Conservation (phyloP, 92 coral and sea anemone genomes). For the Palythoa grandiflora region DNA sequence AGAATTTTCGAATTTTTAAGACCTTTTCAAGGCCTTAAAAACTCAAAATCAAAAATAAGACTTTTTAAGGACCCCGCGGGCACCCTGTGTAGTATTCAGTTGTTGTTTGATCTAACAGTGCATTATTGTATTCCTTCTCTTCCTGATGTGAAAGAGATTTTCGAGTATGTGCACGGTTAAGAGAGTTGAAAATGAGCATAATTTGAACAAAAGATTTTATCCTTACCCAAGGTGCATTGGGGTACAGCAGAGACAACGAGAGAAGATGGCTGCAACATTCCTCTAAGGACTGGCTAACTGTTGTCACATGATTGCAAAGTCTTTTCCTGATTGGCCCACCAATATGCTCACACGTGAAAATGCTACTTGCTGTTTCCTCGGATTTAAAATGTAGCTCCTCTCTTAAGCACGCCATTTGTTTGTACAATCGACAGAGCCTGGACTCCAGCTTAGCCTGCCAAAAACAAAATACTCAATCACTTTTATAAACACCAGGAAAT, state of each 20-base stretch:
- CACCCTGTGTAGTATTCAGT: too few species aligned
- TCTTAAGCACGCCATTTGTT: constrained; percentile 70
- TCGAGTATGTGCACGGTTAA: too few species aligned
- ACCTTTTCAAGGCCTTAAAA: too few species aligned
- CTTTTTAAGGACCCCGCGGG: too few species aligned
- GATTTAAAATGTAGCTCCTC: constrained; percentile 43
- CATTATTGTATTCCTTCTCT: too few species aligned
- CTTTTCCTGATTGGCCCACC: constrained; percentile 82
- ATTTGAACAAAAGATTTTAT: background rate
- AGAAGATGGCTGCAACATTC: constrained; percentile 81
- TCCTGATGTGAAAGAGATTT: too few species aligned
- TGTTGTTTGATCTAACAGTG: too few species aligned
- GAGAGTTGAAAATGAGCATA: too few species aligned
- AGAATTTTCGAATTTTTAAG: too few species aligned
- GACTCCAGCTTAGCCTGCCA: constrained; percentile 83
- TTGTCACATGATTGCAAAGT: constrained; percentile 66
- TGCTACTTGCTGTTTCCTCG: constrained; percentile 1
- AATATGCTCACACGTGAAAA: constrained; percentile 66
- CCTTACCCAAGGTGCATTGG: constrained; percentile 91
- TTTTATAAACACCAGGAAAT: background rate
- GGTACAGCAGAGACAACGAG: constrained; percentile 77
- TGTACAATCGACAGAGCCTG: constrained; percentile 82
- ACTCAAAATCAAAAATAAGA: too few species aligned
- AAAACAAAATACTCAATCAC: background rate
- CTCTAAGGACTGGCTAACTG: constrained; percentile 60